phyloP scores from a whole-genome alignment of 2,113 vertebrate species.

The Dipodomys stephensi region DNA sequence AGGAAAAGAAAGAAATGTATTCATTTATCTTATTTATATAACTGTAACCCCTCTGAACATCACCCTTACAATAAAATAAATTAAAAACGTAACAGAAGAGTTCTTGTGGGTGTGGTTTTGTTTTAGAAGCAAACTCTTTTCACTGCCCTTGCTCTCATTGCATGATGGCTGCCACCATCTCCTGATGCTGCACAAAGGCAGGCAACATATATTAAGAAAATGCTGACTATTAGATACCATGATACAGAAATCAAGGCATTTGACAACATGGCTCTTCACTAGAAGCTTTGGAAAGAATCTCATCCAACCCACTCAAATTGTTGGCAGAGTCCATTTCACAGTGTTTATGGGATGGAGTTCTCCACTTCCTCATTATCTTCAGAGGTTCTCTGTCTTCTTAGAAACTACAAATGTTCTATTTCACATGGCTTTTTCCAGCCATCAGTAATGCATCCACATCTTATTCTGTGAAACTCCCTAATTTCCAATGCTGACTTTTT shows the following conservation, averaged over 20 bases:
- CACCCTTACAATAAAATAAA: too few relatives aligned
- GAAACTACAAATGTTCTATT: rapidly evolving
- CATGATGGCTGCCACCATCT: neutral
- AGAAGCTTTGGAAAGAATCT: neutral
- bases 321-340: neutral
- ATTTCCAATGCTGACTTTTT: neutral
- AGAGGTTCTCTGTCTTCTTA: neutral
- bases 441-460: neutral
- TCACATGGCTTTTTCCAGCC: neutral
- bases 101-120: neutral
- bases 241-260: neutral
- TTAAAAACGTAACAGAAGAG: too few relatives aligned
- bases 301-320: neutral
- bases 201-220: too few relatives aligned
- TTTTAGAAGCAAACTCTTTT: neutral
- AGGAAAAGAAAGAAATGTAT: too few relatives aligned
- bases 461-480: neutral
- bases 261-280: neutral
- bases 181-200: neutral
- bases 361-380: neutral
- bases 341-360: neutral
- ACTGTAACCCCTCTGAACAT: too few relatives aligned
- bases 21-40: too few relatives aligned
- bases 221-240: neutral
- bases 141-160: neutral